Conservation (phyloP, 2,888 invertebrate species). For the Tuta absoluta region DNA sequence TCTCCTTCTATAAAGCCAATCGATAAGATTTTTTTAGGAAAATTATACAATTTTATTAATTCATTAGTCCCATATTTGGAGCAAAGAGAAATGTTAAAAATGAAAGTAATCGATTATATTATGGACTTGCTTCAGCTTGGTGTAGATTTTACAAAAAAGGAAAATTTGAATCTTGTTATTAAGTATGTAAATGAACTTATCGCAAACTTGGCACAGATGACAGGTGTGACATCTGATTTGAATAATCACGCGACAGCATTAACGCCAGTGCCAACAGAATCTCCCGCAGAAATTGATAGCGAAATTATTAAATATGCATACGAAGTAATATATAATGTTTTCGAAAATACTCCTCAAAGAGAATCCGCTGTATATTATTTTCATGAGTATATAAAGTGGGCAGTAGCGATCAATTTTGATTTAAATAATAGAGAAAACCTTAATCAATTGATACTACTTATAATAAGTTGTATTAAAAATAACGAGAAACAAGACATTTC, state of each 20-base stretch:
- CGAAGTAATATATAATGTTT: neutral
- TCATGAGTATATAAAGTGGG: slow-evolving; percentile 7
- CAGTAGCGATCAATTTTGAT: neutral
- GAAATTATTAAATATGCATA: neutral
- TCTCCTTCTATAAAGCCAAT: neutral
- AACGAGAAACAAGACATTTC: neutral
- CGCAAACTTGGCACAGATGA: neutral
- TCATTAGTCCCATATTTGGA: neutral
- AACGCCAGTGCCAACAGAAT: no score
- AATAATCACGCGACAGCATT: no score
- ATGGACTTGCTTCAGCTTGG: neutral
- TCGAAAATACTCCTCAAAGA: neutral
- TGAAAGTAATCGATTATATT: neutral
- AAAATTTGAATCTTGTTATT: neutral
- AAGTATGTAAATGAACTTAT: neutral
- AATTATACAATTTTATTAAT: neutral
- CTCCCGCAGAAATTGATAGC: neutral
- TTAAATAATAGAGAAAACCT: slow-evolving; percentile 3
- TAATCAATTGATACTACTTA: neutral
- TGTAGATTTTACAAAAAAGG: neutral
- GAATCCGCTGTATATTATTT: neutral
- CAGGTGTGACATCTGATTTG: no score
- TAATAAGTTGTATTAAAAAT: neutral
- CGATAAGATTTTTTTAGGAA: neutral
- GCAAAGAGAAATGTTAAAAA: neutral